Evolutionary conservation across 2,888 invertebrate species (phyloP).

Genomic region (Chromoteleia sp.): DNA sequence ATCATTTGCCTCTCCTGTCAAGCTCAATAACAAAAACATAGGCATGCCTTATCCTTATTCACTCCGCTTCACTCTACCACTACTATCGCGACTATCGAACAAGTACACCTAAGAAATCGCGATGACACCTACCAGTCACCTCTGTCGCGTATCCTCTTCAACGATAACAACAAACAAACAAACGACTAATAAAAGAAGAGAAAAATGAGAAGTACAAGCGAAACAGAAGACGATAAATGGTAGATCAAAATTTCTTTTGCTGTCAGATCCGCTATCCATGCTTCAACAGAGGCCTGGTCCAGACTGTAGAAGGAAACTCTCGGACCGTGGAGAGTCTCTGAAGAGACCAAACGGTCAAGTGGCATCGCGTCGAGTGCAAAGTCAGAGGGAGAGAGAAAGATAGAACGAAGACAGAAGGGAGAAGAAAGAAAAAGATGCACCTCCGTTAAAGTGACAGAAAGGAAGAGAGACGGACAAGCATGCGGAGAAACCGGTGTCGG

Average conservation of each 20-base stretch:
- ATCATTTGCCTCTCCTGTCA: not conserved
- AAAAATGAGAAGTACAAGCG: slow-evolving; percentile 7
- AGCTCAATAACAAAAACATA: not conserved
- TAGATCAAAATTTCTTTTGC: slow-evolving; percentile 29
- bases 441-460: not conserved
- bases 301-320: slow-evolving; percentile 24
- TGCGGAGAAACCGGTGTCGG: slow-evolving; percentile 46
- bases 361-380: slow-evolving; percentile 36
- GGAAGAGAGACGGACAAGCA: slow-evolving; percentile 15
- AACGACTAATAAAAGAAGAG: slow-evolving; percentile 13
- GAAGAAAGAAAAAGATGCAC: slow-evolving; percentile 10
- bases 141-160: not conserved
- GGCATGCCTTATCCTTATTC: too few species aligned
- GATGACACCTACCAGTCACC: slow-evolving; percentile 16
- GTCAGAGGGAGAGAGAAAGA: slow-evolving; percentile 15
- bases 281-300: slow-evolving; percentile 28
- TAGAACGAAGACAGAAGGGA: not conserved
- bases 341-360: slow-evolving; percentile 49
- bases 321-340: slow-evolving; percentile 30
- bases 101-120: not conserved
- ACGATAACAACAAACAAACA: slow-evolving; percentile 16
- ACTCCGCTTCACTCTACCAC: not conserved
- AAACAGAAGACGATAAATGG: slow-evolving; percentile 10
- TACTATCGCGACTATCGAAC: not conserved
- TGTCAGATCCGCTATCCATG: slow-evolving; percentile 14